Base-by-base conservation (phyloP, 2,888 invertebrate species). In the Eurytoma adleriae region DNA sequence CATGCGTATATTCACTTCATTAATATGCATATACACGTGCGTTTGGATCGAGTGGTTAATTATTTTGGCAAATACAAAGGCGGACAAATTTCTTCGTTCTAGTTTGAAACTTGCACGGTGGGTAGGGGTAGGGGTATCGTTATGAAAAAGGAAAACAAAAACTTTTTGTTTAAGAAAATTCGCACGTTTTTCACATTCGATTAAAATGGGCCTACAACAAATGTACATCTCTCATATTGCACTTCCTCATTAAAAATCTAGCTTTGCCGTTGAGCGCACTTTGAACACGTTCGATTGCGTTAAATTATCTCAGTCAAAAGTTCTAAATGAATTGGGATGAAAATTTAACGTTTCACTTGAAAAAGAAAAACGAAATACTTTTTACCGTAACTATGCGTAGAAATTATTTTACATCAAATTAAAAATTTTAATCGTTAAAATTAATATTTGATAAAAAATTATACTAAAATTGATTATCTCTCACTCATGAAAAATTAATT, bases 221-320 rank as follows among this genome's bases (percentile, higher is more conserved):
- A 78, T 56, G 66, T 79, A 76, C 72, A 73, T 54, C 70, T 75
- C 27, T 72, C 70, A 76, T 79, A 82, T 82, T 82, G 81, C 81
- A 82, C 81, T 76, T 82, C 27, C 27, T 79, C 48, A 56, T 76
- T 76, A 67, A 75, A 78, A 78, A 78, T 30, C 75, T 78, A 81
- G 27, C 62, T 40, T 69, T 71, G 68, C 72, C 74, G 64, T 62
- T 66, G 52, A 75, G 68, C 20, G 73, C 40, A 64, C 59, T 54
- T 59, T 74, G 76, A 82, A 82, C 76, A 82, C 71, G 75, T 64
- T 68, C 54, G 48, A 81, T 79, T 79, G 78, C 76, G 59, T 81
- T 78, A 54, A 71, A 78, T 69, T 71, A 71, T 71, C 61, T 72
- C 72, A 77, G 68, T 77, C 68, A 16, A 69, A 69, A 69, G 16